Base-by-base conservation (phyloP, 2,113 vertebrate genomes). In the Perca flavescens region DNA sequence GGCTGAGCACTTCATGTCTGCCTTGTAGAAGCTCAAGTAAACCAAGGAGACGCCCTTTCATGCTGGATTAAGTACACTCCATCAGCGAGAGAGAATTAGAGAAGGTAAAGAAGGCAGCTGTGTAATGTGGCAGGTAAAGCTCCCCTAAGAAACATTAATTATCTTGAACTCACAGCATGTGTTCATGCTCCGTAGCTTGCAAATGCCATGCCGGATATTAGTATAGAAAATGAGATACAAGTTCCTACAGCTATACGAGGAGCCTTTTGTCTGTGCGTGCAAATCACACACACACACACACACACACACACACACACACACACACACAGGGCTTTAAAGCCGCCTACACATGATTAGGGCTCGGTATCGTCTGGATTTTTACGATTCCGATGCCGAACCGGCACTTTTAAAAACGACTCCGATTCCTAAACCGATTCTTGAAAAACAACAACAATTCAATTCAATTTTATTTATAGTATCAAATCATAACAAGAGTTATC, bases 121-220 rank as follows among this genome's bases (percentile, higher is more conserved):
- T 5, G 49, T 50, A 50, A 57, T 21, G 72, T 71, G 72, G 25
- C 72, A 54, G 77, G 65, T 47, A 72, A 80, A 76, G 65, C 67
- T 12, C 13, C 13, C 56, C 60, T 11, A 6, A 61, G 73, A 46
- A 80, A 71, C 54, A 43, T 62, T 50, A 36, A 73, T 62, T 56
- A 66, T 72, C 49, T 67, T 16, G 0, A 77, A 65, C 49, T 80
- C 61, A n/a, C n/a, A 62, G 17, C 78, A 15, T 22, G 62, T 54
- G 21, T 4, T 52, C n/a, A 21, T 2, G n/a, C 46, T 36, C n/a
- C 31, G 17, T 19, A 43, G 34, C 28, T 36, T 16, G 31, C 46
- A 66, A 57, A 77, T 16, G 25, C 47, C 74, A 47, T 7, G 36
- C 15, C n/a, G 22, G 2, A 46, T 64, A 22, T 46, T 22, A 64